Evolutionary conservation across 2,113 vertebrate genomes (phyloP), one percentile per base, ranked within the genome.

Genomic region (Ondatra zibethicus): DNA sequence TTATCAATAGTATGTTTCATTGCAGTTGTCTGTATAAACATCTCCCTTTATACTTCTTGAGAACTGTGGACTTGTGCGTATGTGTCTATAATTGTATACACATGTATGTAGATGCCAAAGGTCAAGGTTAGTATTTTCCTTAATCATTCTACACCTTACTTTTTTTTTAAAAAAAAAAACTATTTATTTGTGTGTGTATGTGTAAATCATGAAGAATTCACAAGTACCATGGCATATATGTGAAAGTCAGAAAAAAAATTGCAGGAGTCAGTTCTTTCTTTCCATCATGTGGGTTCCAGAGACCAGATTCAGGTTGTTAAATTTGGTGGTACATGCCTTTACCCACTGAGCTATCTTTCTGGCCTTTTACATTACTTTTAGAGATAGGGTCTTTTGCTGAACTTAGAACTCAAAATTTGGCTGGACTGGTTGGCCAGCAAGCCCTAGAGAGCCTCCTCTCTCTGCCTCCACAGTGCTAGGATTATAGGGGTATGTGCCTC

Each of bases 1-100:
- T 52, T 90, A 76, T 88, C 72, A 85, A 68, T 55, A 92, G 27
- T 58, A n/a, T 93, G 36, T 85, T 93, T 91, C 42, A 75, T 3
- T 75, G 72, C 16, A 84, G 61, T 55, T 87, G 27, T 93, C 87
- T 86, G 3, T 65, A 81, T 68, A 95, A 75, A 91, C 7, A 39
- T 84, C 45, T 84, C 45, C 39, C 45, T 92, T 96, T 93, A 81
- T 5, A 92, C 3, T 70, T 72, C 13, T 76, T 81, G 27, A 84
- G 36, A 75, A 39, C 19, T 84, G 39, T 85, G 50, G n/a, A 23
- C 65, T 50, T 87, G 11, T 82, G 7, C n/a, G 12, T 42, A 16
- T 61, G 55, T 84, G 23, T 93, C 2, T 31, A 25, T 84, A 63
- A 42, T 61, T 65, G 23, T 86, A 9, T 27, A 33, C 17, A 65